Base-by-base conservation (phyloP, 1,140 invertebrate species). In the Mycetomoellerius zeteki region DNA sequence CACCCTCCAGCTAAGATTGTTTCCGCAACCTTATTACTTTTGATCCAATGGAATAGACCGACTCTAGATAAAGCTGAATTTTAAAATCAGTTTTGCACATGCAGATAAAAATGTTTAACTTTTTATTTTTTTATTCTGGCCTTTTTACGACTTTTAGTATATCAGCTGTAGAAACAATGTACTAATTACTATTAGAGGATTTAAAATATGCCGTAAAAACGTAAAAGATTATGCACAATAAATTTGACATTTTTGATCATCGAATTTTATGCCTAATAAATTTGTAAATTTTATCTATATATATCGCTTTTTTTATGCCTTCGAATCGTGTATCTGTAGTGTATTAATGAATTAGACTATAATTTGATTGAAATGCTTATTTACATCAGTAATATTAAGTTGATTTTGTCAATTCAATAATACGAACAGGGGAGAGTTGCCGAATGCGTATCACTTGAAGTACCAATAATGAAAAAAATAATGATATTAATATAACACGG, bases 1-100 rank as follows among this genome's bases (percentile, higher is more conserved):
- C 21, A 24, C 27, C 19, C 47, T 24, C 56, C 56, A n/a, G 33
- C 52, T 8, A 86, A 89, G 52, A 89, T 81, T 89, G 76, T 89
- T 89, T 88, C 77, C 75, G 72, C 73, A 89, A 89, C 60, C 75
- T 89, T 78, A 86, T 89, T 86, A 75, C 30, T 86, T 81, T 73
- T 84, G 82, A 89, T 89, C 65, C 69, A 85, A 52, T 27, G 62
- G 12, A 85, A 89, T 89, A 72, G 75, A 76, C 62, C 33, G 67
- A 5, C 33, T 24, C 4, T 37, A 52, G 50, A 73, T 80, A 56
- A 67, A 86, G 14, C 14, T n/a, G 16, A 71, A 86, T 86, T 89
- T 71, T 58, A 62, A 89, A 87, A 47, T 52, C 3, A 43, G 21
- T 37, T 81, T 54, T 4, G 5, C 4, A 33, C 14, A 24, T 52